phyloP scores from a whole-genome alignment of 2,113 vertebrate genomes.

The Synodontis membranacea region DNA sequence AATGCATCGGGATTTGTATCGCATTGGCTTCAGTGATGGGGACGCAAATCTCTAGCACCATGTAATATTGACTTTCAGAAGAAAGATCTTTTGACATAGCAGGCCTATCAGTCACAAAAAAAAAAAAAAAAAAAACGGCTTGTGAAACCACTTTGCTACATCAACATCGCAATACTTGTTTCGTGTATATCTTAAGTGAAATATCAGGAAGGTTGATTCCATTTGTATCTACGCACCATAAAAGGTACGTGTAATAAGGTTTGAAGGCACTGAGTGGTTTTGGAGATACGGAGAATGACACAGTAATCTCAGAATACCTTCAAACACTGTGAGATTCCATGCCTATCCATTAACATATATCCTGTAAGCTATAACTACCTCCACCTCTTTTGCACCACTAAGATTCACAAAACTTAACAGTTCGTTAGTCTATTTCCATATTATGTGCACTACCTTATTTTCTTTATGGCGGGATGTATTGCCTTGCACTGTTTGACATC shows the following conservation, averaged over 20 bases:
- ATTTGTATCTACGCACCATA: constrained; percentile 1
- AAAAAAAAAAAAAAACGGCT: background rate
- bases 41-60: no score
- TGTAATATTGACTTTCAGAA: background rate
- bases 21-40: no score
- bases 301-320: constrained; percentile 58
- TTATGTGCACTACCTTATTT: background rate
- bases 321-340: constrained; percentile 54
- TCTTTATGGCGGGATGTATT: background rate
- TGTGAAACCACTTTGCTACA: constrained; percentile 26
- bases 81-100: constrained; percentile 9
- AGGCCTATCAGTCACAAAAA: constrained; percentile 6
- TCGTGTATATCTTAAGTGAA: constrained; percentile 28
- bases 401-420: background rate
- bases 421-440: background rate
- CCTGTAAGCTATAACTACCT: background rate
- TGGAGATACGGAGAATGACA: constrained; percentile 53
- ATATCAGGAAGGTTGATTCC: constrained; percentile 37
- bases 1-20: no score
- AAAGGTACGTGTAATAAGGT: constrained; percentile 41
- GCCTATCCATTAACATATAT: background rate
- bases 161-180: background rate
- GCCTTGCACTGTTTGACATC: background rate
- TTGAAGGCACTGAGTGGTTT: constrained; percentile 31
- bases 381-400: background rate